These are phyloP conservation scores for Anguilla rostrata DNA, from an alignment of 2,113 vertebrate genomes.

Conservation along the genomic window DNA sequence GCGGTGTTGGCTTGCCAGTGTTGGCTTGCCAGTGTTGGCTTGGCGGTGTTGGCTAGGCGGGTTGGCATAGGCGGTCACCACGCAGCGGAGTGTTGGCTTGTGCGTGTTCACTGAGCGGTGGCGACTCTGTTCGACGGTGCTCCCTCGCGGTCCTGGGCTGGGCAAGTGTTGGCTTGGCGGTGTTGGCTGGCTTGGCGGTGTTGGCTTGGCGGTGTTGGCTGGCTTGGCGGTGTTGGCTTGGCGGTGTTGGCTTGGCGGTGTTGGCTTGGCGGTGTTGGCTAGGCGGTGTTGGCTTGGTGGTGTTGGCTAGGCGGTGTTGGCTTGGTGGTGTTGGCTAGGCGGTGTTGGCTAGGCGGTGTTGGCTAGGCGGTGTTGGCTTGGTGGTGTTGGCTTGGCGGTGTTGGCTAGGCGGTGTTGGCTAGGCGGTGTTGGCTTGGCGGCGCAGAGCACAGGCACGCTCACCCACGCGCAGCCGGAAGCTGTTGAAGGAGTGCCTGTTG, in stretches of 20 bases:
- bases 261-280: constrained; percentile 7
- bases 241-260: constrained; percentile 5
- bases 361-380: background rate
- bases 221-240: constrained; percentile 4
- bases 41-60: no score
- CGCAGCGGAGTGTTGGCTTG: no score
- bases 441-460: constrained; percentile 52
- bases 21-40: background rate
- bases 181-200: constrained; percentile 9
- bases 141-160: no score
- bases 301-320: constrained; percentile 11
- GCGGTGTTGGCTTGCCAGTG: background rate
- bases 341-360: constrained; percentile 6
- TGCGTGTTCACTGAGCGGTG: no score
- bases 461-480: constrained; percentile 92
- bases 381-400: constrained; percentile 5
- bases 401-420: background rate
- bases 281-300: background rate
- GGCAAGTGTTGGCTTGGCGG: constrained; percentile 9
- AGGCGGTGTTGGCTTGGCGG: background rate
- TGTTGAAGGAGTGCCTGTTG: constrained; percentile 97
- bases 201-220: constrained; percentile 6
- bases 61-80: no score
- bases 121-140: no score
- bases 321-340: background rate